These are phyloP conservation scores for Cephus rjabovi DNA, from an alignment of 2,888 invertebrate genomes.

Conservation along the genomic window DNA sequence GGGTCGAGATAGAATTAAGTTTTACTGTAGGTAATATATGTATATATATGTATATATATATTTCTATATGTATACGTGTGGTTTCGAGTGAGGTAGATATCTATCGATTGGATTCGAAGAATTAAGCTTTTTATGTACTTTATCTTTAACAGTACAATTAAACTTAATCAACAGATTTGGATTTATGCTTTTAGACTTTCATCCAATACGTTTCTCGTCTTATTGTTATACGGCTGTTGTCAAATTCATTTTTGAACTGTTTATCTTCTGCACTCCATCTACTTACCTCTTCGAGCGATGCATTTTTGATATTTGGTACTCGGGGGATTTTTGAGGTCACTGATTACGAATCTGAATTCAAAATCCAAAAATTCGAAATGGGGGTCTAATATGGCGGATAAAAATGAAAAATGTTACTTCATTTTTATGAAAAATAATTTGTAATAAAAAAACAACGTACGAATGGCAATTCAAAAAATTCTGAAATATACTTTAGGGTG, in stretches of 20 bases:
- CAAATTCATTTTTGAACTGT: not conserved
- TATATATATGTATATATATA: not conserved
- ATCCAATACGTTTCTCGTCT: not conserved
- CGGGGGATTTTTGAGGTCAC: too few relatives aligned
- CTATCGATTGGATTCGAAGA: not conserved
- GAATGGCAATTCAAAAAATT: too few relatives aligned
- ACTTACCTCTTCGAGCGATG: not conserved
- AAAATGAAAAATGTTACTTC: too few relatives aligned
- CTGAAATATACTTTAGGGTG: too few relatives aligned
- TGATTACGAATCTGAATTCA: too few relatives aligned
- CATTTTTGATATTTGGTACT: too few relatives aligned
- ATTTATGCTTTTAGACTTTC: not conserved
- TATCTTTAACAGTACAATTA: not conserved
- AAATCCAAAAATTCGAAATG: too few relatives aligned
- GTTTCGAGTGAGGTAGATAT: not conserved
- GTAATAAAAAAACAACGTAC: too few relatives aligned
- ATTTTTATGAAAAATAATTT: too few relatives aligned
- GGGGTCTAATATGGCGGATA: too few relatives aligned
- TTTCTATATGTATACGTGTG: not conserved
- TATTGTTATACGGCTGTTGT: not conserved
- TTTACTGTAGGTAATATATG: not conserved
- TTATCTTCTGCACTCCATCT: not conserved
- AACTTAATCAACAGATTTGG: not conserved
- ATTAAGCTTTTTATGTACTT: not conserved
- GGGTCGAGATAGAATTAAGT: not conserved